Base-by-base conservation (phyloP, 2,888 invertebrate genomes). In the Gryllus longicercus region DNA sequence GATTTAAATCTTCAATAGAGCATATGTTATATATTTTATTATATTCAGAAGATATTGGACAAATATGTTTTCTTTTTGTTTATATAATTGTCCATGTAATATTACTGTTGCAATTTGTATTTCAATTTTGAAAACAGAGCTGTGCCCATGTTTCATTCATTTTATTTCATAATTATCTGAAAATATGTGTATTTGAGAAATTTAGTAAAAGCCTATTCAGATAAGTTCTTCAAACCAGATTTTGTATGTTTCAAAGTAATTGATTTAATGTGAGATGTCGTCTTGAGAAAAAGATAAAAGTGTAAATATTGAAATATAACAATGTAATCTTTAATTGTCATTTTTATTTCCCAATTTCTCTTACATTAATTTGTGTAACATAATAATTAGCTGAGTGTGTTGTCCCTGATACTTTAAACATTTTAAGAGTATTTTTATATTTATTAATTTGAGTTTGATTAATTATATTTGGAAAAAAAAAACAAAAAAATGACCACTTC, bases 271-370 rank as follows among this genome's bases (percentile, higher is more conserved):
- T 63, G 63, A 63, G 63, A 63, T 63, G 11, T 12, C 12, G 63
- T 63, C n/a, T 14, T 63, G 16, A 18, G 4, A 11, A 21, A 63
- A 18, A n/a, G n/a, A 63, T n/a, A 63, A 63, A 63, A n/a, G n/a
- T 63, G 63, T 63, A 63, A 14, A 63, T 63, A 63, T 63, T 63
- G 63, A 63, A 63, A 63, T 63, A 63, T 63, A 63, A 63, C 63
- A 63, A n/a, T 63, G 63, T 63, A 63, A 63, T 63, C 63, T 18
- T 63, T 63, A 63, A 63, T 18, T 1, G 14, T 63, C 0, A 8
- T 63, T 14, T 63, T 63, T 63, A 14, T 63, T 63, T 63, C 38
- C 38, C 38, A 38, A 38, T 38, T 38, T 38, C 38, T 38, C 38
- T 38, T 38, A 38, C 5, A 38, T 38, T 38, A 8, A 38, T 38